phyloP scores from a whole-genome alignment of 1,140 invertebrate species.

The Aphelenchoides fujianensis region DNA sequence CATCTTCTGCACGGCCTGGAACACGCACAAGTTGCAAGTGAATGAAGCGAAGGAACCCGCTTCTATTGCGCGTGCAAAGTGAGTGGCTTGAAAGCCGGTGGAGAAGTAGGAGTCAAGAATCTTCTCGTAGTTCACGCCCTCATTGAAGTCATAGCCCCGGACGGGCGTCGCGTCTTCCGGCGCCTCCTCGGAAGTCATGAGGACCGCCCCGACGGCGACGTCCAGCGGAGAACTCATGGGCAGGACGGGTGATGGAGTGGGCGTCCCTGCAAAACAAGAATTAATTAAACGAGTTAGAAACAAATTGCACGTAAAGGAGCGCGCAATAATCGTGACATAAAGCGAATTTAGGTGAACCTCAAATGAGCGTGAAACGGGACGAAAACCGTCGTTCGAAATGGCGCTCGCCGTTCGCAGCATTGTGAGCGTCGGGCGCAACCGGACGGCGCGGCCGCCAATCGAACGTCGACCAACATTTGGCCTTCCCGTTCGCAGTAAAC shows the following conservation, averaged over 20 bases:
- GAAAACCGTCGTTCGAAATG: too few relatives aligned
- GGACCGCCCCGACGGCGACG: slow-evolving; percentile 13
- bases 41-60: slow-evolving; percentile 32
- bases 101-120: slow-evolving; percentile 76
- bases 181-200: slow-evolving; percentile 31
- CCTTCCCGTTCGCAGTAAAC: neutral
- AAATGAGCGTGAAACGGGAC: too few relatives aligned
- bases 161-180: slow-evolving; percentile 45
- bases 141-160: slow-evolving; percentile 84
- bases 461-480: neutral
- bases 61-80: slow-evolving; percentile 81
- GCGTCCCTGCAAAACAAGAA: too few relatives aligned
- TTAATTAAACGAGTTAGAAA: too few relatives aligned
- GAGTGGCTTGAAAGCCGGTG: slow-evolving; percentile 93
- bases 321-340: too few relatives aligned
- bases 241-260: too few relatives aligned
- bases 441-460: too few relatives aligned
- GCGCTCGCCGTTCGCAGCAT: neutral
- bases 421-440: neutral
- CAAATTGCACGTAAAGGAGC: too few relatives aligned
- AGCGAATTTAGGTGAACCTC: too few relatives aligned
- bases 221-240: neutral
- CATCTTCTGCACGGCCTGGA: slow-evolving; percentile 57
- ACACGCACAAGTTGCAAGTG: slow-evolving; percentile 11
- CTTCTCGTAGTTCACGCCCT: slow-evolving; percentile 80